phyloP scores from a whole-genome alignment of 2,888 invertebrate species.

The Abscondita cerata region DNA sequence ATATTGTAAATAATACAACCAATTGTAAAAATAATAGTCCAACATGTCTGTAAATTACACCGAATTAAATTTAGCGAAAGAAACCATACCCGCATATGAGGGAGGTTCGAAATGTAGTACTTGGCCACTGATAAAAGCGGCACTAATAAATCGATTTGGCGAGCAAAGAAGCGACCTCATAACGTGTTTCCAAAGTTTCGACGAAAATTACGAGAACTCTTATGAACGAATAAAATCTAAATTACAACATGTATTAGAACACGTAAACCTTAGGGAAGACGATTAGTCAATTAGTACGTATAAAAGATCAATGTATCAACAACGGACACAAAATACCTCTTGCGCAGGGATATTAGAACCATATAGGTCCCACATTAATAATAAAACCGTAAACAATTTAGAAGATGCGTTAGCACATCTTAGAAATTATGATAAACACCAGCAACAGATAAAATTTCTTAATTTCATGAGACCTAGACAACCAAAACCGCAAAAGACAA shows the following conservation, averaged over 20 bases:
- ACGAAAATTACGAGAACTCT: conserved; percentile 34
- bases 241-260: conserved; percentile 37
- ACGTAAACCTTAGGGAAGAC: conserved; percentile 19
- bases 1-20: not conserved
- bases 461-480: conserved; percentile 12
- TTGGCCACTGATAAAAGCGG: conserved; percentile 22
- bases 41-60: not conserved
- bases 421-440: conserved; percentile 24
- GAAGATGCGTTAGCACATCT: conserved; percentile 17
- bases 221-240: conserved; percentile 36
- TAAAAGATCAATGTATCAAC: conserved; percentile 20
- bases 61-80: conserved; percentile 11
- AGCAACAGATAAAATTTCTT: no score
- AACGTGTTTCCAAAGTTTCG: conserved; percentile 28
- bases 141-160: conserved; percentile 27
- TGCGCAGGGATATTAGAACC: conserved; percentile 24
- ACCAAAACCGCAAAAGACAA: not conserved
- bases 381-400: conserved; percentile 2
- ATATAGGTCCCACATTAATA: conserved; percentile 12
- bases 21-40: not conserved
- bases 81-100: conserved; percentile 15
- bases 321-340: conserved; percentile 20
- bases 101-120: conserved; percentile 14
- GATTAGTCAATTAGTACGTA: conserved; percentile 15
- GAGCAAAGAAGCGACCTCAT: conserved; percentile 32